A percentile compares a stretch with the other conserved stretches of the same genome.
Evolutionary conservation across 1,140 invertebrate genomes (phyloP).

Genomic region (Brachionus plicatilis): DNA sequence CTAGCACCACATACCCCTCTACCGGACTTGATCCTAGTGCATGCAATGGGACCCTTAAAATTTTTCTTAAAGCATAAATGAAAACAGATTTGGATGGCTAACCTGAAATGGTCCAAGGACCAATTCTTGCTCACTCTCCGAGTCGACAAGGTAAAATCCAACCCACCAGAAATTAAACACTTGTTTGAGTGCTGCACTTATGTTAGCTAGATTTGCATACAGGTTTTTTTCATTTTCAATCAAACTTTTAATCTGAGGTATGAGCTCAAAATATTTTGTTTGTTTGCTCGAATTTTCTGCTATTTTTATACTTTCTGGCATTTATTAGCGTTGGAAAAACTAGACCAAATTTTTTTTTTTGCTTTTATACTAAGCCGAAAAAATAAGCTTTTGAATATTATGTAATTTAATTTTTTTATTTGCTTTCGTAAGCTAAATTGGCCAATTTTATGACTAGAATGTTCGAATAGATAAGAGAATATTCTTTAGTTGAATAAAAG

Average conservation of each 20-base stretch:
- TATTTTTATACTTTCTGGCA: conserved; percentile 22
- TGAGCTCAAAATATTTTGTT: conserved; percentile 16
- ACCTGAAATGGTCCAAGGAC: conserved; percentile 39
- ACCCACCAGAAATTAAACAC: conserved; percentile 39
- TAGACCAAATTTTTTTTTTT: neutral
- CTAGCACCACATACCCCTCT: conserved; percentile 37
- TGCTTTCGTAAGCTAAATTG: neutral
- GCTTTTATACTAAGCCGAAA: neutral
- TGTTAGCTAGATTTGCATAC: conserved; percentile 34
- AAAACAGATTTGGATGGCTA: neutral
- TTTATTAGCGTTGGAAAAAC: neutral
- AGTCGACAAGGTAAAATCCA: conserved; percentile 37
- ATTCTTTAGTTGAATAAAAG: neutral
- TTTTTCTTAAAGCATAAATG: neutral
- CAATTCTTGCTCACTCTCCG: neutral
- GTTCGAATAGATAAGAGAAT: neutral
- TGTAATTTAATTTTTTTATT: neutral
- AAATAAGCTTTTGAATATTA: neutral
- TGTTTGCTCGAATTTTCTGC: conserved; percentile 15
- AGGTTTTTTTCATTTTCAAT: conserved; percentile 35
- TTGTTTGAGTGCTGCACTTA: conserved; percentile 33
- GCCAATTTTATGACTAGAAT: neutral
- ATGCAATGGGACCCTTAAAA: conserved; percentile 35
- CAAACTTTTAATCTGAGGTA: conserved; percentile 23
- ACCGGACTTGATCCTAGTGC: conserved; percentile 23